phyloP scores from a whole-genome alignment of 2,113 vertebrate species.

The Rissa tridactyla region DNA sequence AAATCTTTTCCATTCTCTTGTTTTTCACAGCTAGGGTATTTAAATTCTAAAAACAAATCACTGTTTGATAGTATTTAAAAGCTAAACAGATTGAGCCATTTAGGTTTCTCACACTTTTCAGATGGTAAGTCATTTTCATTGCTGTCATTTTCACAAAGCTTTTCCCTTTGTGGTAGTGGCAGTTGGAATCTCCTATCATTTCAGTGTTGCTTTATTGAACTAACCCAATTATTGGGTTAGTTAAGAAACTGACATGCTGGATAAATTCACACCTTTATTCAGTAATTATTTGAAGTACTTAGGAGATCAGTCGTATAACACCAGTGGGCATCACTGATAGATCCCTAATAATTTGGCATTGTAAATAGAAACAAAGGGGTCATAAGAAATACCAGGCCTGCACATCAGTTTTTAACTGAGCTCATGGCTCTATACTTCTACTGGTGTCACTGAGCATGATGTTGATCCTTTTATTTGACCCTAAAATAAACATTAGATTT shows the following conservation, averaged over 20 bases:
- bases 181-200: not conserved
- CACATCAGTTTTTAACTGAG: not conserved
- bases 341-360: not conserved
- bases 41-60: not conserved
- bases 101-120: slow-evolving; percentile 14
- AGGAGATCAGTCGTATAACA: not conserved
- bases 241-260: not conserved
- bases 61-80: not conserved
- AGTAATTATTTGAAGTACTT: not conserved
- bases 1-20: not conserved
- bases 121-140: not conserved
- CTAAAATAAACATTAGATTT: not conserved
- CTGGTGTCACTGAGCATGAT: not conserved
- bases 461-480: not conserved
- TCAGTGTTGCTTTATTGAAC: not conserved
- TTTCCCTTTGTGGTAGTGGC: not conserved
- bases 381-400: not conserved
- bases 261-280: not conserved
- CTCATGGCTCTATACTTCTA: not conserved
- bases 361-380: not conserved
- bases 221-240: not conserved
- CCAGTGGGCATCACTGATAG: not conserved
- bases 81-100: not conserved
- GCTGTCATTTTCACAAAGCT: not conserved
- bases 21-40: not conserved